A percentile compares a stretch with the other conserved stretches of the same genome.
Conservation (phyloP, 1,140 invertebrate species). For the Diachasmimorpha longicaudata region DNA sequence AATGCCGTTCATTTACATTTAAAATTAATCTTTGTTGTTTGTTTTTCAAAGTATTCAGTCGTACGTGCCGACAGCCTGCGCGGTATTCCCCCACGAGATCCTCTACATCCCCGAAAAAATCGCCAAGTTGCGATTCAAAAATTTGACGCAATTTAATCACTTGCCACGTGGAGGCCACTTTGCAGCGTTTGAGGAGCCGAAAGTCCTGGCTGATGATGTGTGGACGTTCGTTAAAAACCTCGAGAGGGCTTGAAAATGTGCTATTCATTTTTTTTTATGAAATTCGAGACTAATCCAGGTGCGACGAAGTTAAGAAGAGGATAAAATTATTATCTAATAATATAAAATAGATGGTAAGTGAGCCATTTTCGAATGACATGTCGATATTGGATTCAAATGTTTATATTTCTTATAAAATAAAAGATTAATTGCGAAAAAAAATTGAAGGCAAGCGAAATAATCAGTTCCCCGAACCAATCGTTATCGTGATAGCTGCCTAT, state of each 20-base stretch:
- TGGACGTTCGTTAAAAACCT: constrained; percentile 55
- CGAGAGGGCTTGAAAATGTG: not conserved
- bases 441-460: no score
- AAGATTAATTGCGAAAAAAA: no score
- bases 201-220: constrained; percentile 72
- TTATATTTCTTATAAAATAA: no score
- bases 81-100: constrained; percentile 72
- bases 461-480: no score
- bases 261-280: no score
- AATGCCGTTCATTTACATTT: not conserved
- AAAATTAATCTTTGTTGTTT: constrained; percentile 9
- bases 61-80: constrained; percentile 69
- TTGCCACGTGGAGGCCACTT: constrained; percentile 81
- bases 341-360: no score
- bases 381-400: no score
- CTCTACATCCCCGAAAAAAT: constrained; percentile 66
- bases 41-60: constrained; percentile 67
- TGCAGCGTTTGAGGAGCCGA: constrained; percentile 80
- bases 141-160: constrained; percentile 70
- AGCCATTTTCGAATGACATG: no score
- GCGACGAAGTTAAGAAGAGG: no score
- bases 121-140: constrained; percentile 67
- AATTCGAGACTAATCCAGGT: no score
- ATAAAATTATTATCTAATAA: no score
- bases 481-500: no score